Percentiles rank a stretch among this genome's conserved stretches.
phyloP scores from a whole-genome alignment of 2,888 invertebrate species.

The Siphlonurus alternatus region DNA sequence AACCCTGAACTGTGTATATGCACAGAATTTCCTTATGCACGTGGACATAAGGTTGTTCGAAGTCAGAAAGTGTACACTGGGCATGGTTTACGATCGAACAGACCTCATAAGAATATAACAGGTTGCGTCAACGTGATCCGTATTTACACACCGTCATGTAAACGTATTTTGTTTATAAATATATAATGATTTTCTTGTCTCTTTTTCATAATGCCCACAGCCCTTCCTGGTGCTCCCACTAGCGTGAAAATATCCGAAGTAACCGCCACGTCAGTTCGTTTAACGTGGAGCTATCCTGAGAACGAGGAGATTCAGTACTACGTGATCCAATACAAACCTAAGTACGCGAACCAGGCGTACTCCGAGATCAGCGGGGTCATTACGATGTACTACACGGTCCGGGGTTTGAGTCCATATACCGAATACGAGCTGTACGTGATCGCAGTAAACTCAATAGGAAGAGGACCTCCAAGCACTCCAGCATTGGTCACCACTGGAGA shows the following conservation, averaged over 20 bases:
- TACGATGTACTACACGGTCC: slow-evolving; percentile 81
- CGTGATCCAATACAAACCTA: slow-evolving; percentile 92
- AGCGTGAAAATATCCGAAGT: slow-evolving; percentile 85
- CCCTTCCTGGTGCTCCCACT: slow-evolving; percentile 77
- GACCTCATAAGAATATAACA: too few relatives aligned
- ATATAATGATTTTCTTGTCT: slow-evolving; percentile 1
- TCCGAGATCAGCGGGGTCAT: slow-evolving; percentile 87
- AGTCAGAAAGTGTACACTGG: too few relatives aligned
- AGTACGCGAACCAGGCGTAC: slow-evolving; percentile 80
- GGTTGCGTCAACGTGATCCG: too few relatives aligned
- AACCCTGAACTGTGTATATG: too few relatives aligned
- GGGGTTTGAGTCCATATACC: slow-evolving; percentile 80
- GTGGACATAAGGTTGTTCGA: too few relatives aligned
- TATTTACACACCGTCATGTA: too few relatives aligned
- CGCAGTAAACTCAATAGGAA: slow-evolving; percentile 86
- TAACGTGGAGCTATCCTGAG: slow-evolving; percentile 72
- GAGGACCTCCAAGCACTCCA: slow-evolving; percentile 75
- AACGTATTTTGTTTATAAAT: neutral
- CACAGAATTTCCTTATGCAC: too few relatives aligned
- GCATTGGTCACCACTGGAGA: slow-evolving; percentile 90
- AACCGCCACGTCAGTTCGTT: slow-evolving; percentile 79
- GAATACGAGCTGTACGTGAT: slow-evolving; percentile 94
- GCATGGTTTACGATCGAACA: too few relatives aligned
- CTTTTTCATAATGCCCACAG: too few relatives aligned
- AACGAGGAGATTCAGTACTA: slow-evolving; percentile 87